Conservation (phyloP, 2,113 vertebrate genomes). For the Mobula hypostoma region DNA sequence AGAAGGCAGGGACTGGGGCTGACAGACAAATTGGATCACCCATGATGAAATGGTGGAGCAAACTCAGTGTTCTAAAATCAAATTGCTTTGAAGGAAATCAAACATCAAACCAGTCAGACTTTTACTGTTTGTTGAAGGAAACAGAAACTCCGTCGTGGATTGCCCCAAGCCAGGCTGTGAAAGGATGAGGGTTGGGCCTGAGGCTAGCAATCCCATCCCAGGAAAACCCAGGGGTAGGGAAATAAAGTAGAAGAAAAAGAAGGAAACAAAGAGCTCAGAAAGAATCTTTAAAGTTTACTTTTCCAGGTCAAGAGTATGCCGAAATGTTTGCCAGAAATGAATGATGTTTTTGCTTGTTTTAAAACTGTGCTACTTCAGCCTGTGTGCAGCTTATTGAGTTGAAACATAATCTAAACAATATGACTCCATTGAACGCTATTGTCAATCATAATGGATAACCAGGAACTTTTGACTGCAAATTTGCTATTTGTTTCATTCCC, state of each 20-base stretch:
- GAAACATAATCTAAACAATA: background rate
- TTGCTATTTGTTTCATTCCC: background rate
- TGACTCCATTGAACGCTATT: background rate
- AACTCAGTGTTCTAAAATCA: background rate
- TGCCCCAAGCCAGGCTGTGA: too few species aligned
- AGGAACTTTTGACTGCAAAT: background rate
- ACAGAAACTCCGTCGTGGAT: too few species aligned
- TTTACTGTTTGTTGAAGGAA: background rate
- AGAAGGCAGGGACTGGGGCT: too few species aligned
- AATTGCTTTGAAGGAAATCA: background rate
- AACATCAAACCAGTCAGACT: background rate
- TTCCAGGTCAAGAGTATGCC: background rate
- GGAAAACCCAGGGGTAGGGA: too few species aligned
- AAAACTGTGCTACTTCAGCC: background rate
- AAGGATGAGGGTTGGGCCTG: too few species aligned
- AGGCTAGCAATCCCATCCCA: too few species aligned
- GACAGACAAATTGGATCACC: too few species aligned
- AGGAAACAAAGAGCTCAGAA: too few species aligned
- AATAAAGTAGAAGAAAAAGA: too few species aligned
- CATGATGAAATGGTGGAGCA: too few species aligned
- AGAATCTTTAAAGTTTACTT: background rate
- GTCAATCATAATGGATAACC: background rate
- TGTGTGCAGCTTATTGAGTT: too few species aligned
- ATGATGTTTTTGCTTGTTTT: background rate
- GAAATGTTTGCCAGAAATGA: background rate